phyloP scores from a whole-genome alignment of 2,888 invertebrate species.

The Hydrotaea diabolus region DNA sequence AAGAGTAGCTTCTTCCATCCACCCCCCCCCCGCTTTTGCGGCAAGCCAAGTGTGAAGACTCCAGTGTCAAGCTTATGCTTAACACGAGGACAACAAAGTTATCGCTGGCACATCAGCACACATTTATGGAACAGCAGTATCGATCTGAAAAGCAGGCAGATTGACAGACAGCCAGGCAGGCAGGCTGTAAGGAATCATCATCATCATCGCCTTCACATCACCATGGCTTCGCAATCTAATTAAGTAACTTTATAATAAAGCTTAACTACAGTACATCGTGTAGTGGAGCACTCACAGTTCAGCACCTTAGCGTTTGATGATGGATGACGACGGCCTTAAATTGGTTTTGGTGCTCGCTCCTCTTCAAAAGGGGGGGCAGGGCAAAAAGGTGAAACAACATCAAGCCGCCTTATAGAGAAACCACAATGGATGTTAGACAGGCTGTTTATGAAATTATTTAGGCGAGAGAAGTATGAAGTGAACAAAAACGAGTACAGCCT shows the following conservation, averaged over 20 bases:
- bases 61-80: neutral
- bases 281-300: conserved; percentile 27
- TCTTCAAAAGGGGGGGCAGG: conserved; percentile 21
- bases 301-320: conserved; percentile 16
- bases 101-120: neutral
- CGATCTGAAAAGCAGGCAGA: neutral
- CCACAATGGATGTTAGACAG: neutral
- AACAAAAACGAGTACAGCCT: neutral
- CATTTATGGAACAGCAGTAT: neutral
- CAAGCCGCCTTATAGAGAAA: neutral
- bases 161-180: neutral
- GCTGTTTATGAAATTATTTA: conserved; percentile 16
- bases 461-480: neutral
- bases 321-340: conserved; percentile 31
- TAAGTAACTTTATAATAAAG: conserved; percentile 65
- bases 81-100: neutral
- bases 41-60: neutral
- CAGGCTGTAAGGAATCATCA: neutral
- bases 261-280: conserved; percentile 8
- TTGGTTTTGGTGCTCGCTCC: conserved; percentile 16
- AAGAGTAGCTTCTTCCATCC: neutral
- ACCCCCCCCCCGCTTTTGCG: neutral
- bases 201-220: conserved; percentile 43
- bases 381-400: conserved; percentile 2
- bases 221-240: conserved; percentile 69